Evolutionary conservation across 1,140 invertebrate genomes (phyloP), one percentile per base, ranked within the genome.

Genomic region (Brachionus rotundiformis): DNA sequence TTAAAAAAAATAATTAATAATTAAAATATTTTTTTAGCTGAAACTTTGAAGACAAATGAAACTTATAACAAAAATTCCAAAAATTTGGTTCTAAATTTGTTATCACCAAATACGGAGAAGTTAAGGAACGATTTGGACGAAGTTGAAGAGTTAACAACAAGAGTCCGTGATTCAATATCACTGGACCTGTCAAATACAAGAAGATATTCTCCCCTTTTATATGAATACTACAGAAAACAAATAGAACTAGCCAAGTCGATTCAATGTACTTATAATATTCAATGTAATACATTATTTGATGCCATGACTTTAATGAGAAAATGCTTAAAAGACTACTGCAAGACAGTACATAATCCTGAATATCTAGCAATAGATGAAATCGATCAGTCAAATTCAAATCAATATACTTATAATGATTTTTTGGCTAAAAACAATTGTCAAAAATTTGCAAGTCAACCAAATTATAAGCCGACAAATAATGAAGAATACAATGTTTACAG

Each of bases 241-340:
- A 31, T 79, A 8, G 76, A 79, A 0, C 23, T 79, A 41, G 76
- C 76, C 3, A 79, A 59, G 27, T 79, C 76, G 13, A 79, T 79
- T 79, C 76, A 79, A 11, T 79, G 76, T n/a, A 79, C 76, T 3
- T 79, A 79, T 27, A 79, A 79, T 27, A 59, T 79, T 0, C 76
- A 54, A 79, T 54, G 76, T 36, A 79, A 79, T 63, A 63, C 47
- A 0, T 25, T 79, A 23, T 79, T 79, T 16, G 76, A 79, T 41
- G 76, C 76, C 1, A 79, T 79, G 76, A 79, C 76, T 31, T 39
- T 79, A 25, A 79, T 79, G 76, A 54, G 47, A 54, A 79, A 79
- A 59, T 79, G 76, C 25, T 39, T 79, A n/a, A 54, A 41, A 54
- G 76, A 79, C n/a, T 63, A 79, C 25, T 61, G 47, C 19, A 29